phyloP scores from a whole-genome alignment of 1,140 invertebrate genomes.

The Drosophila ironensis region DNA sequence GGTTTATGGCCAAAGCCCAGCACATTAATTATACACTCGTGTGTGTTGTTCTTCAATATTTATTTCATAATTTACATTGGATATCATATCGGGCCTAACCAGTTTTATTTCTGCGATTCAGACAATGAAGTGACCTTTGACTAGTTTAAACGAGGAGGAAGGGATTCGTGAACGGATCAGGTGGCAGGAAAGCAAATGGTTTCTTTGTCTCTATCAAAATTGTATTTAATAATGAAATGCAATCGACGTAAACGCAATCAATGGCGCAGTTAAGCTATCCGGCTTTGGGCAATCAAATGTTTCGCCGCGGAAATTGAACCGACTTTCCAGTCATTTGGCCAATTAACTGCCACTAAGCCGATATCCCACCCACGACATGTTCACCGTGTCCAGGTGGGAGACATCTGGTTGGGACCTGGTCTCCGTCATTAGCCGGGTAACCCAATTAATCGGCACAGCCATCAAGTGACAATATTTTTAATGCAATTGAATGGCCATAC shows the following conservation, averaged over 20 bases:
- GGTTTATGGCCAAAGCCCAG: conserved; percentile 44
- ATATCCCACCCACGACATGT: conserved; percentile 14
- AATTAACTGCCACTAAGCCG: conserved; percentile 6
- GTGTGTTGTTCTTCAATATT: conserved; percentile 60
- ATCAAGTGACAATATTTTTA: conserved; percentile 56
- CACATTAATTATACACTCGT: conserved; percentile 65
- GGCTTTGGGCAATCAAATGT: too few species aligned
- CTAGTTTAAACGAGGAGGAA: conserved; percentile 4
- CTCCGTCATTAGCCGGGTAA: conserved; percentile 11
- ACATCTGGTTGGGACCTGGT: conserved; percentile 13
- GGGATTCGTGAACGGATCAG: too few species aligned
- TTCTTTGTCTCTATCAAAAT: too few species aligned
- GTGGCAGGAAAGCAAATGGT: too few species aligned
- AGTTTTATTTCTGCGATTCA: conserved; percentile 34
- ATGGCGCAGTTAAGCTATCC: too few species aligned
- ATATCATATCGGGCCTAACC: conserved; percentile 36
- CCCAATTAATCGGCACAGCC: conserved; percentile 42
- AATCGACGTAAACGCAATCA: too few species aligned
- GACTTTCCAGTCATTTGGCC: neutral
- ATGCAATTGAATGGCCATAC: conserved; percentile 25
- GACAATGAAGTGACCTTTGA: conserved; percentile 36
- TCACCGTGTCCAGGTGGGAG: conserved; percentile 11
- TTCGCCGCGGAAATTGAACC: neutral
- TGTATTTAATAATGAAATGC: too few species aligned
- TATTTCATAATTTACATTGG: conserved; percentile 45